Conservation (phyloP, 2,113 vertebrate species). For the Atractosteus spatula region DNA sequence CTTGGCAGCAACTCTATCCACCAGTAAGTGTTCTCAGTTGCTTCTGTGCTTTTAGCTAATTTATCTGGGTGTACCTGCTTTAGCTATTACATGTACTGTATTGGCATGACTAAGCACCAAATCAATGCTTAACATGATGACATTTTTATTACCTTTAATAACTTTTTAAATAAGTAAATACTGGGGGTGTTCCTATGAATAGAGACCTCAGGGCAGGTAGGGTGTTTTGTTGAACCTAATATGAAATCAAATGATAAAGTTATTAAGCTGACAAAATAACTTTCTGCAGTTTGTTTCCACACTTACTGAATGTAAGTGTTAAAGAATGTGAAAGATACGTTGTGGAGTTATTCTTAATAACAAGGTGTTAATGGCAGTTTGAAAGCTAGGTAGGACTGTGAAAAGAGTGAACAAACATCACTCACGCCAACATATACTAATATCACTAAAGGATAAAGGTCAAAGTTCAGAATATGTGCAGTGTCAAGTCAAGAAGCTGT, state of each 20-base stretch:
- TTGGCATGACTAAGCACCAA: slow-evolving; percentile 39
- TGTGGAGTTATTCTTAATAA: no score
- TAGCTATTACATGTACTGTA: slow-evolving; percentile 15
- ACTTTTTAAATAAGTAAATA: slow-evolving; percentile 33
- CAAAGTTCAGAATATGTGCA: no score
- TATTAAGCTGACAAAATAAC: slow-evolving; percentile 7
- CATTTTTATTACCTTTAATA: slow-evolving; percentile 43
- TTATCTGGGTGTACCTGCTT: slow-evolving; percentile 42
- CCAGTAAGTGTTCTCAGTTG: slow-evolving; percentile 1
- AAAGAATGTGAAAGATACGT: not conserved
- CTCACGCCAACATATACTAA: no score
- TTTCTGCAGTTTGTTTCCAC: slow-evolving; percentile 8
- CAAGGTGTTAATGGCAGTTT: no score
- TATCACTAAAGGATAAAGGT: no score
- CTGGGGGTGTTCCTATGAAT: slow-evolving; percentile 18
- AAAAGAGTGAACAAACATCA: no score
- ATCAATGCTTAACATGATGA: slow-evolving; percentile 39
- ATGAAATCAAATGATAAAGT: slow-evolving; percentile 9
- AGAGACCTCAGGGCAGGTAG: slow-evolving; percentile 10
- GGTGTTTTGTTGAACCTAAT: not conserved
- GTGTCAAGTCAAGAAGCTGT: no score
- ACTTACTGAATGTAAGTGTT: not conserved
- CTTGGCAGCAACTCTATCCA: slow-evolving; percentile 8
- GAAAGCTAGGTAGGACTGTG: no score
- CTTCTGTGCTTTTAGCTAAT: slow-evolving; percentile 26